Evolutionary conservation across 2,888 invertebrate species (phyloP).

Genomic region (Tetragonula carbonaria): DNA sequence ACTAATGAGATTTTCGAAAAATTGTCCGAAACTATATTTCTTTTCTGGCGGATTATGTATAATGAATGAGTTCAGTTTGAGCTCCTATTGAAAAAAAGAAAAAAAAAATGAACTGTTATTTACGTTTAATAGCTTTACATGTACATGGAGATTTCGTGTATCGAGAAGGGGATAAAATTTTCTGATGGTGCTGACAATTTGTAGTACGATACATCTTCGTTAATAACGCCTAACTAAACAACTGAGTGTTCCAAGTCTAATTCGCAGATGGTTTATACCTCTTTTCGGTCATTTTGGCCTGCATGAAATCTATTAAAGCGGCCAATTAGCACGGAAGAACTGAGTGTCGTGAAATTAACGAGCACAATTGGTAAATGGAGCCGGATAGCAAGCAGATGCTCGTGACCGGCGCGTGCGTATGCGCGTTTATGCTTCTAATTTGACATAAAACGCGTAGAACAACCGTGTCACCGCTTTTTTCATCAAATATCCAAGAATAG

Average conservation of each 20-base stretch:
- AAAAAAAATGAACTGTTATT: too few species aligned
- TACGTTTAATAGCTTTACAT: neutral
- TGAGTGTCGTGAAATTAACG: conserved; percentile 65
- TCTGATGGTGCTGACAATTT: neutral
- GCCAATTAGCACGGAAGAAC: conserved; percentile 64
- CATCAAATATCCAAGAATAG: conserved; percentile 1
- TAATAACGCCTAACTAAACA: conserved; percentile 6
- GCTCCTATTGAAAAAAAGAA: neutral
- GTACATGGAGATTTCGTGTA: neutral
- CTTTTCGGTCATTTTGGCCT: conserved; percentile 32
- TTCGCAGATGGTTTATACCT: neutral
- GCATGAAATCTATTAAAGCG: conserved; percentile 62
- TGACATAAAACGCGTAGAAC: conserved; percentile 29
- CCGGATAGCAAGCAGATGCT: conserved; percentile 69
- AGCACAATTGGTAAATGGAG: conserved; percentile 67
- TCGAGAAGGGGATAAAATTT: neutral
- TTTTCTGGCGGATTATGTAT: neutral
- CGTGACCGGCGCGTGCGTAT: conserved; percentile 29
- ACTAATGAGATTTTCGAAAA: neutral
- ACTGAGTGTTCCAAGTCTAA: neutral
- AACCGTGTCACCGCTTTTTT: conserved; percentile 8
- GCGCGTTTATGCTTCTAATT: conserved; percentile 26
- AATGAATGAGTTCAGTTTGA: too few species aligned
- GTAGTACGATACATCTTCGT: neutral
- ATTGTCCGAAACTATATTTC: neutral